phyloP scores from a whole-genome alignment of 2,797 vertebrate species.

The Pitangus sulphuratus region DNA sequence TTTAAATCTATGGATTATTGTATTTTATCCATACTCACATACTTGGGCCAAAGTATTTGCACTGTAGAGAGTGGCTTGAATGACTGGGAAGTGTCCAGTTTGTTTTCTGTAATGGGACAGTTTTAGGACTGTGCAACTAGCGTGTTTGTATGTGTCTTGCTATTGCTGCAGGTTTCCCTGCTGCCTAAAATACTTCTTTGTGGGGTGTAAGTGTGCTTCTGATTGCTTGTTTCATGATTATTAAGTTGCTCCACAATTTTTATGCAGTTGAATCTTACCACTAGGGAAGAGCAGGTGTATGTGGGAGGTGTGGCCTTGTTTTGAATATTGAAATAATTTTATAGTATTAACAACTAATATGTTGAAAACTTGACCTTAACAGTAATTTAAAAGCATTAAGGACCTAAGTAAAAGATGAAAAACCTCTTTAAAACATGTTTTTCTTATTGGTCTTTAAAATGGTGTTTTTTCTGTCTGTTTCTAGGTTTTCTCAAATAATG shows the following conservation, averaged over 20 bases:
- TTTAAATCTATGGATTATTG: background rate
- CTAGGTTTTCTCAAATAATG: constrained; percentile 94
- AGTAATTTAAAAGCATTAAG: background rate
- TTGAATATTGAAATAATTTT: background rate
- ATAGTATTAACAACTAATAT: background rate
- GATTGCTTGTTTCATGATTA: background rate
- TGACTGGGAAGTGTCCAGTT: background rate
- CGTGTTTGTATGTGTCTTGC: background rate
- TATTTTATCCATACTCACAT: background rate
- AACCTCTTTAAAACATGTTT: background rate
- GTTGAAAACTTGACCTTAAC: background rate
- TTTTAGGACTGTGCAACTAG: background rate
- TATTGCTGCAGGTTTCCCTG: background rate
- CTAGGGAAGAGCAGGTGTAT: background rate
- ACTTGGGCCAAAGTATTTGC: background rate
- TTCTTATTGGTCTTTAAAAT: background rate
- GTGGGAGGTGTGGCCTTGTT: background rate
- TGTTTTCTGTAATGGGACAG: background rate
- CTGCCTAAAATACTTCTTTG: background rate
- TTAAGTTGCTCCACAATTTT: background rate
- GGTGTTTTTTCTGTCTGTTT: background rate
- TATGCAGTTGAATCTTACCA: background rate
- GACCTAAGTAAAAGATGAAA: background rate
- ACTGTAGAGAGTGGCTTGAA: background rate
- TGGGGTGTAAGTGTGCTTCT: background rate